Conservation (phyloP, 1,140 invertebrate genomes). For the Conus ventricosus region DNA sequence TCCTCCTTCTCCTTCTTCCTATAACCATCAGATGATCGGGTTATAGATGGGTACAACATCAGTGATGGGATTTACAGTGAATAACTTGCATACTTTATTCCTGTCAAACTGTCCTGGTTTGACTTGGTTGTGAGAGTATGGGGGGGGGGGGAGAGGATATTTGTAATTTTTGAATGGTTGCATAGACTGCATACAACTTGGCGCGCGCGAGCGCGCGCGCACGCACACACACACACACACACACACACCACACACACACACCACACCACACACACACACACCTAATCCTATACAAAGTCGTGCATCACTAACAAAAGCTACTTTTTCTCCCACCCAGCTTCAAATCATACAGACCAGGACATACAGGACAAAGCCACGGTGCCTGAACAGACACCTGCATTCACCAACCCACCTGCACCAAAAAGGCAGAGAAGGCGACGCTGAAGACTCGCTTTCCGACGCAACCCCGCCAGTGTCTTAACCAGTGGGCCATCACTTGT, state of each 20-base stretch:
- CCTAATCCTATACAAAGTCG: not conserved
- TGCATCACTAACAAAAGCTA: not conserved
- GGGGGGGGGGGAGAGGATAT: too few species aligned
- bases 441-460: not conserved
- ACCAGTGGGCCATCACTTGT: not conserved
- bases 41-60: too few species aligned
- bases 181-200: too few species aligned
- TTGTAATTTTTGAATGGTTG: too few species aligned
- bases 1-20: too few species aligned
- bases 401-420: not conserved
- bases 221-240: not conserved
- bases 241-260: constrained; percentile 12
- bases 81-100: too few species aligned
- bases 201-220: too few species aligned
- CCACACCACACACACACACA: not conserved
- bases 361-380: not conserved
- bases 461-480: not conserved
- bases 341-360: not conserved
- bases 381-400: not conserved
- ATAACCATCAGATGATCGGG: too few species aligned
- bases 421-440: not conserved
- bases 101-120: too few species aligned
- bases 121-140: too few species aligned
- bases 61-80: too few species aligned
- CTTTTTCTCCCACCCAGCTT: not conserved